Conservation (phyloP, 2,113 vertebrate species). For the Eonycteris spelaea region DNA sequence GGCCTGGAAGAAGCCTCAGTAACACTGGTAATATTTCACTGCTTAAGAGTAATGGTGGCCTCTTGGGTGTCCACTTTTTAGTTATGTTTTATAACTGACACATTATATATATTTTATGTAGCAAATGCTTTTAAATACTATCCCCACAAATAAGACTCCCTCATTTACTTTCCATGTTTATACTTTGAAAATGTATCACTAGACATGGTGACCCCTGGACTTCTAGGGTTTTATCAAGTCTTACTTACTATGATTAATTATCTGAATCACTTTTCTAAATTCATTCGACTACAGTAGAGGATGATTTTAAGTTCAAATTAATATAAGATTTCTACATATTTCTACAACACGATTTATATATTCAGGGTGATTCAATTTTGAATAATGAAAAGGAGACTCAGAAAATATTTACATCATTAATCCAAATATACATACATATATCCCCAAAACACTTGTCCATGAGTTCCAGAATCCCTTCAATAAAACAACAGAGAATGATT, state of each 20-base stretch:
- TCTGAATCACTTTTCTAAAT: neutral
- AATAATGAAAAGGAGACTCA: neutral
- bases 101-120: neutral
- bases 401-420: constrained; percentile 28
- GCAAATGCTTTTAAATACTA: neutral
- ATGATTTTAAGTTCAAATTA: neutral
- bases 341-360: constrained; percentile 12
- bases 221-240: neutral
- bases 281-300: neutral
- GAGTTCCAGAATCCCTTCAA: constrained; percentile 1
- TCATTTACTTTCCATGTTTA: constrained; percentile 23
- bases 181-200: constrained; percentile 26
- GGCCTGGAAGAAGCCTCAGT: neutral
- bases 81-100: neutral
- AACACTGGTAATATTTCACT: neutral
- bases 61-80: neutral
- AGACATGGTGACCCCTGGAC: neutral
- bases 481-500: constrained; percentile 37
- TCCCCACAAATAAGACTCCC: neutral
- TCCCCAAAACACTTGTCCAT: neutral
- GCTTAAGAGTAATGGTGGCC: neutral
- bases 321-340: neutral
- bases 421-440: neutral
- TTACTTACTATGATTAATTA: neutral
- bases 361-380: neutral